Base-by-base conservation (phyloP, 2,797 vertebrate genomes). In the Sparus aurata region DNA sequence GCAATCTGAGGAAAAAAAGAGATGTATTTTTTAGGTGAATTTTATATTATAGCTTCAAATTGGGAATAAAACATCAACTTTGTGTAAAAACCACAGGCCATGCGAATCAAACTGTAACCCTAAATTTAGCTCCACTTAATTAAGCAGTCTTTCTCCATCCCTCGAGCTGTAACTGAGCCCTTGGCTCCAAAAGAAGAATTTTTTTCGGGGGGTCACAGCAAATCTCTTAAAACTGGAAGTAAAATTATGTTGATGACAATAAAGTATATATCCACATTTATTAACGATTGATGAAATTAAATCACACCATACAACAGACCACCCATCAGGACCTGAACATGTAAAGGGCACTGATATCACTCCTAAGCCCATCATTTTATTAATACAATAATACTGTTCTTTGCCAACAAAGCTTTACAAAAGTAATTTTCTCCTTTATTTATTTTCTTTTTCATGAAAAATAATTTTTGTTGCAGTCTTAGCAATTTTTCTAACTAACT, bases 1-100 rank as follows among this genome's bases (percentile, higher is more conserved):
- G 60, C 65, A 85, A 86, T 65, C 92, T 92, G 70, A 75, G 25
- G 9, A 15, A 38, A 53, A 38, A 22, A 41, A 66, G 15, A 83
- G 4, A 78, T 3, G 13, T 2, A 4, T 57, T 47, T 69, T 23
- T 71, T 80, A 43, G 71, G 59, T 23, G 20, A 46, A 72, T 58
- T 57, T 43, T 10, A 15, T 34, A 62, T 45, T n/a, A 58, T 15
- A 27, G 12, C 43, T 53, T 69, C 20, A 30, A 65, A 62, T 18
- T 43, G 41, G 0, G 17, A 55, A 13, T 23, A 46, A 3, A 50
- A 57, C 1, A 27, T 57, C 38, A 45, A 57, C 15, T 38, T 43
- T 27, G 45, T 20, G 57, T 61, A 3, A 74, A 78, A 54, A 46
- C 7, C 23, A 30, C 6, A 63, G 16, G 77, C 12, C 12, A n/a